Evolutionary conservation across 2,113 vertebrate genomes (phyloP).

Genomic region (Camelus dromedarius): DNA sequence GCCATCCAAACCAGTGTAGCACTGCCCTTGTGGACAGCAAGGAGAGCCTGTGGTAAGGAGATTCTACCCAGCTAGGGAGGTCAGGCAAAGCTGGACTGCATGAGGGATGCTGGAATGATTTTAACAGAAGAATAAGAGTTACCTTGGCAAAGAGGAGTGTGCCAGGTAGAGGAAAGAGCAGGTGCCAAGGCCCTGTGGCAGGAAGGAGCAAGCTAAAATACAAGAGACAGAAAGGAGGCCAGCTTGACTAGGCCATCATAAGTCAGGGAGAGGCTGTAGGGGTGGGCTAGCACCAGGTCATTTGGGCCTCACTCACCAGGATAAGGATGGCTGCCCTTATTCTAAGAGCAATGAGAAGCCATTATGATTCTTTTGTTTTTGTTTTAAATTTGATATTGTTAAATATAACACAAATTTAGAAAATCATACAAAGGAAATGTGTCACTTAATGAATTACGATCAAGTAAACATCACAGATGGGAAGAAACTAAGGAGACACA

Average conservation of each 20-base stretch:
- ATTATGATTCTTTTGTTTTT: background rate
- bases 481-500: background rate
- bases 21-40: background rate
- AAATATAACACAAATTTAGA: background rate
- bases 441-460: background rate
- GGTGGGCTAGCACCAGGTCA: background rate
- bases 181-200: background rate
- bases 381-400: constrained; percentile 25
- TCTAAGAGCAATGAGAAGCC: background rate
- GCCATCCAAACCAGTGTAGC: background rate
- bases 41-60: background rate
- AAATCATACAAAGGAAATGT: background rate
- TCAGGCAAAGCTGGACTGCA: background rate
- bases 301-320: background rate
- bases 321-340: background rate
- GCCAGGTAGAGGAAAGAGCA: background rate
- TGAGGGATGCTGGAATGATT: background rate
- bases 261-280: background rate
- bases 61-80: background rate
- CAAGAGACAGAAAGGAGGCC: background rate
- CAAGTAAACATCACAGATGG: background rate
- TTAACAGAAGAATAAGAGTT: background rate
- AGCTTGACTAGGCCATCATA: background rate
- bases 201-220: background rate
- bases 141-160: background rate